Evolutionary conservation across 2,888 invertebrate genomes (phyloP).

Genomic region (Eugnorisma glareosa): DNA sequence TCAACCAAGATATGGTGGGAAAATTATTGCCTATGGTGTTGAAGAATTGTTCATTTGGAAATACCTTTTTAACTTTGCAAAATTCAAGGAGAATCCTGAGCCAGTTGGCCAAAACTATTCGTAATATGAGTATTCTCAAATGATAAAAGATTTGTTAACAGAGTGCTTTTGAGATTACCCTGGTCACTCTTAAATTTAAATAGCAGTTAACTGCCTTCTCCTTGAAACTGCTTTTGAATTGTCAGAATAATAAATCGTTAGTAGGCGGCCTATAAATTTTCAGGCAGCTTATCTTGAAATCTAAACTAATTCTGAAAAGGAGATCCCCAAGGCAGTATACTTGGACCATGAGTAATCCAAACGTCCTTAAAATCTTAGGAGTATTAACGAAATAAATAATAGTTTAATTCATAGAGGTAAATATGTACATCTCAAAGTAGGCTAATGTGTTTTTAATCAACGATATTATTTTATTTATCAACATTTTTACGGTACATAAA

Average conservation of each 20-base stretch:
- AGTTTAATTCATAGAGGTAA: background rate
- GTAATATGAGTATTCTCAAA: background rate
- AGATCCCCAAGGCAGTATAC: constrained; percentile 3
- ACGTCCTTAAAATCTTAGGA: too few species aligned
- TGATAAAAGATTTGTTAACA: background rate
- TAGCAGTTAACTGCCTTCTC: background rate
- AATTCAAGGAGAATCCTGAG: background rate
- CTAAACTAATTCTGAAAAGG: background rate
- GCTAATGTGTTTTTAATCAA: background rate
- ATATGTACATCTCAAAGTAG: background rate
- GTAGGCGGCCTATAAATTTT: background rate
- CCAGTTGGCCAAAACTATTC: background rate
- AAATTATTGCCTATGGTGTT: background rate
- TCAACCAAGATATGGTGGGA: background rate
- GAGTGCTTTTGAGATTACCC: background rate
- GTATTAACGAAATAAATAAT: too few species aligned
- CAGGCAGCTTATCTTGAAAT: background rate
- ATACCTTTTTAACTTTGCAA: background rate
- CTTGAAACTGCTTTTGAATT: background rate
- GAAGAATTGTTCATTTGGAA: background rate
- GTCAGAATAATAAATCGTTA: background rate
- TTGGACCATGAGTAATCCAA: background rate
- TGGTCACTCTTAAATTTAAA: background rate
- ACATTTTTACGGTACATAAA: background rate
- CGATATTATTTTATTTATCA: background rate